A percentile compares a stretch with the other conserved stretches of the same genome.
phyloP scores from a whole-genome alignment of 2,113 vertebrate genomes.

The Myotis davidii region DNA sequence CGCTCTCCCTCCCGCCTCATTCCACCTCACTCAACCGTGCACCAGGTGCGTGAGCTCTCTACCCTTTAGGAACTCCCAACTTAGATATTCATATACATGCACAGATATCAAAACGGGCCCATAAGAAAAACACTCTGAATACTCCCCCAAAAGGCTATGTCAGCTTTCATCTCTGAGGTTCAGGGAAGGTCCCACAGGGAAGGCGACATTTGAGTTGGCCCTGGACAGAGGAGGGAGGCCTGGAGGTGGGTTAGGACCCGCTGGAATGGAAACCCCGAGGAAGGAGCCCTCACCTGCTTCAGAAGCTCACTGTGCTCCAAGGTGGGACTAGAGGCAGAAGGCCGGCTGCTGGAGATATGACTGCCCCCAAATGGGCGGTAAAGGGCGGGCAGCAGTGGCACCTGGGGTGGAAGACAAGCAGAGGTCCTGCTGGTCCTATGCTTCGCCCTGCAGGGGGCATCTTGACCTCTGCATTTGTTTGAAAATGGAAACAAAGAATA shows the following conservation, averaged over 20 bases:
- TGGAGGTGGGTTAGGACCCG: neutral
- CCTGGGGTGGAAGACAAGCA: rapidly evolving
- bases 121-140: neutral
- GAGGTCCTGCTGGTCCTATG: neutral
- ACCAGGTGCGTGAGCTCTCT: neutral
- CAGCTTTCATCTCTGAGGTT: neutral
- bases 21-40: neutral
- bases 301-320: neutral
- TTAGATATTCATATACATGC: rapidly evolving
- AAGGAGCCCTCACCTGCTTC: neutral
- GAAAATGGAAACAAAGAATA: conserved; percentile 54
- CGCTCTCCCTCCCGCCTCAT: neutral
- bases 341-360: neutral
- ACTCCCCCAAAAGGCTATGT: neutral
- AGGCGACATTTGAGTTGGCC: neutral
- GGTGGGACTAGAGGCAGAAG: neutral
- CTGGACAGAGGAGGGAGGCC: neutral
- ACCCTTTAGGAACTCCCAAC: neutral
- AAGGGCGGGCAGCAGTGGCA: neutral
- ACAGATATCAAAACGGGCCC: neutral
- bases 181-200: neutral
- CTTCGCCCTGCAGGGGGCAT: conserved; percentile 2
- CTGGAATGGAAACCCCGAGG: neutral
- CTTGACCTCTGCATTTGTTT: conserved; percentile 78
- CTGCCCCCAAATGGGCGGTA: neutral